These are phyloP conservation scores for Vanacampus margaritifer DNA, from an alignment of 2,113 vertebrate genomes.

Conservation along the genomic window DNA sequence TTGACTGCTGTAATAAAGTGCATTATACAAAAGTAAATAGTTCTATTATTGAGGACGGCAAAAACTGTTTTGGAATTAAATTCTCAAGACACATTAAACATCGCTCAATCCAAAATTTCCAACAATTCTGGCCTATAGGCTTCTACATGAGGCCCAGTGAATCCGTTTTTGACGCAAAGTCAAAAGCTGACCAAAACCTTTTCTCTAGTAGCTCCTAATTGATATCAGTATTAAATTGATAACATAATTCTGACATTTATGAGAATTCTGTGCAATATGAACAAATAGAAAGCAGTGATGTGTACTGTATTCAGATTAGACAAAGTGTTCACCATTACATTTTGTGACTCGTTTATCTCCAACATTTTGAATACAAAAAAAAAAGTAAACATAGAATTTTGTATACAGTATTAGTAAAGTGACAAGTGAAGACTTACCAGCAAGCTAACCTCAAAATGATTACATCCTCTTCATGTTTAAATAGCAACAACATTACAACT, in stretches of 20 bases:
- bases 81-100: neutral
- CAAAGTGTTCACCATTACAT: neutral
- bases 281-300: neutral
- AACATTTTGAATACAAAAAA: conserved; percentile 3
- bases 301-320: neutral
- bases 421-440: conserved; percentile 7
- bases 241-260: neutral
- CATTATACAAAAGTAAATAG: conserved; percentile 9
- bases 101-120: neutral
- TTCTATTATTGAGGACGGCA: conserved; percentile 1
- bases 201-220: neutral
- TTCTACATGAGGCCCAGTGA: neutral
- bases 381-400: neutral
- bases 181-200: neutral
- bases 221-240: neutral
- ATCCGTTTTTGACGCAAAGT: neutral
- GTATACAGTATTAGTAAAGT: conserved; percentile 1
- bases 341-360: conserved; percentile 1
- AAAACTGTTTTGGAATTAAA: neutral
- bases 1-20: conserved; percentile 60
- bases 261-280: neutral
- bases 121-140: neutral
- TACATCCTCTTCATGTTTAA: neutral
- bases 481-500: neutral
- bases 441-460: neutral